Conservation (phyloP, 2,888 invertebrate genomes). For the Galeopsomyia nigrocyanea region DNA sequence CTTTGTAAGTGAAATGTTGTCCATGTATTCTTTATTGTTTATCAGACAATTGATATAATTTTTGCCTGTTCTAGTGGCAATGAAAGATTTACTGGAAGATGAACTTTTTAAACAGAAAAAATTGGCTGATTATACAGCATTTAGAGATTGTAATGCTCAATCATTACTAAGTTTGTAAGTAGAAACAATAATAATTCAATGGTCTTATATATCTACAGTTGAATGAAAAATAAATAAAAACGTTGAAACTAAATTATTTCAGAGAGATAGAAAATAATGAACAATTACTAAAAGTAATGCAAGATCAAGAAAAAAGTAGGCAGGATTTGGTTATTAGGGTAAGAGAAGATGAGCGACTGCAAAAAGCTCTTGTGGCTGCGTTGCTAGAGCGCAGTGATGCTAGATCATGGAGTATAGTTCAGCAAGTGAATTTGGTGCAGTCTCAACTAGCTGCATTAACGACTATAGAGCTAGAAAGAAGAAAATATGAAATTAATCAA, state of each 20-base stretch:
- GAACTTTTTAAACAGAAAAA: constrained; percentile 75
- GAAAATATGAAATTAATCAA: constrained; percentile 76
- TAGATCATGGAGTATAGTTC: constrained; percentile 81
- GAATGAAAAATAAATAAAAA: constrained; percentile 4
- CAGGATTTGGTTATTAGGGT: constrained; percentile 74
- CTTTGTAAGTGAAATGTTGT: constrained; percentile 65
- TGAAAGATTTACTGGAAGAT: constrained; percentile 79
- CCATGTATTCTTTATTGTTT: constrained; percentile 6
- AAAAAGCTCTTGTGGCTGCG: constrained; percentile 80
- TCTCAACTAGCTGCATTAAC: constrained; percentile 80
- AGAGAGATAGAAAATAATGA: constrained; percentile 76
- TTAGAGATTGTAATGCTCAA: constrained; percentile 71
- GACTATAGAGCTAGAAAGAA: constrained; percentile 80
- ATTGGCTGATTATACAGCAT: constrained; percentile 76
- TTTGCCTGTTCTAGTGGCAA: constrained; percentile 70
- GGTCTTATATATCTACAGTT: constrained; percentile 6
- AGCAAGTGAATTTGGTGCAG: constrained; percentile 82
- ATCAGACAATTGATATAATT: constrained; percentile 20
- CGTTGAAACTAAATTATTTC: constrained; percentile 23
- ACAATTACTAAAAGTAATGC: constrained; percentile 74
- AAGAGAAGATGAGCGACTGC: constrained; percentile 78
- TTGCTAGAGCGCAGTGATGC: constrained; percentile 81
- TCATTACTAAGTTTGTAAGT: constrained; percentile 77
- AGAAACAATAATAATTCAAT: constrained; percentile 32
- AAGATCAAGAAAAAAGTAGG: constrained; percentile 75